Base-by-base conservation (phyloP, 2,888 invertebrate species). In the Athalia cordata region DNA sequence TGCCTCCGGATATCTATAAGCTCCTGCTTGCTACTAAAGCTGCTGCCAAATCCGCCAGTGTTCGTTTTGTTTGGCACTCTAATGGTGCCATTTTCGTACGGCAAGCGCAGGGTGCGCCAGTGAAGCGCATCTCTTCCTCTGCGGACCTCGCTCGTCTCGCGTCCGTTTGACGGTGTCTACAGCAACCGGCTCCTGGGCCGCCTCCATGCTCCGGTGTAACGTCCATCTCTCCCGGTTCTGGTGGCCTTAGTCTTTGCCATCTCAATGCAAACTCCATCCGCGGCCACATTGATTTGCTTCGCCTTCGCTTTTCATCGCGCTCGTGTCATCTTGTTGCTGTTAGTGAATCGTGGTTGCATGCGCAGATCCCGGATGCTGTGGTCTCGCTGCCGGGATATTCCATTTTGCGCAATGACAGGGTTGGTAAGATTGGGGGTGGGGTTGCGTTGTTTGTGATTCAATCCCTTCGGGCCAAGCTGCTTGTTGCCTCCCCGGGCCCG, bases 21-120 rank as follows among this genome's bases (percentile, higher is more conserved):
- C 9, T 68, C 3, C 52, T 68, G 0, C 52, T 68, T 29, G 13
- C 52, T 3, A 52, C 52, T 5, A 67, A 67, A 65, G 65, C 47
- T 4, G 65, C 65, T 47, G 65, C 66, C 49, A 49, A 66, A 8
- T 13, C 66, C 7, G 66, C 49, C 49, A 47, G 66, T 3, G 47
- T 11, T 11, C 66, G 66, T 13, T 66, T 49, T 66, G 66, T 66
- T 6, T 66, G 66, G 66, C 66, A 66, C n/a, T 7, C 4, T 4
- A 13, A 47, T 7, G 66, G 66, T n/a, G 13, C 49, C 1, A 66
- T 66, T 13, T 66, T 66, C 5, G 66, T 66, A 2, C 49, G 66
- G 11, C 47, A 8, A 13, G 49, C 49, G 49, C 66, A n/a, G 13
- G 66, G 66, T 4, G 47, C 66, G 5, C 66, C 47, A n/a, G 15